Base-by-base conservation (phyloP, 2,888 invertebrate species). In the Nipponacmea schrenckii region DNA sequence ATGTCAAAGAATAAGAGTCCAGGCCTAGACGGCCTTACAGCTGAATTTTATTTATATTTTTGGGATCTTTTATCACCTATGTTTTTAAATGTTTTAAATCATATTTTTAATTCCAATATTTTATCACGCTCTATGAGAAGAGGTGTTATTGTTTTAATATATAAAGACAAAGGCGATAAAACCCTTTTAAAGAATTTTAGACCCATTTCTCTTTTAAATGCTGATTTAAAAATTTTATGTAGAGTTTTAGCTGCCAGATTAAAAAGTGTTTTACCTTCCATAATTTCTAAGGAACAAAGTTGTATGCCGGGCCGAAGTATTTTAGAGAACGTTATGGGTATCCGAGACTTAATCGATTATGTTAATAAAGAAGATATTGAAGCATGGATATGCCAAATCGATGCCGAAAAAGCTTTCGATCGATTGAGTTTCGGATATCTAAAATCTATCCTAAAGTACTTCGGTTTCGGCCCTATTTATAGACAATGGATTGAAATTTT, bases 181-280 rank as follows among this genome's bases (percentile, higher is more conserved):
- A 27, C 63, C 12, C 17, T 71, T 68, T 65, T 80, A 64, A 77
- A 78, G 72, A 73, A 73, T 64, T 80, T 75, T 63, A 64, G 79
- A 26, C 81, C 79, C 8, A 80, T 80, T 31, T 78, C 78, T 7
- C 56, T 80, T 4, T 65, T 80, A 48, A 77, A 79, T 71, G 48
- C 74, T 14, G 79, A 80, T 68, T 70, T 76, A 15, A 79, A 80
- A 72, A 75, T 79, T 64, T 44, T 80, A 8, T 77, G 78, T 1
- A 80, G 80, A 75, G 39, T 72, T n/a, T 46, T 80, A 20, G 45
- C 76, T 14, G 78, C 72, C 62, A 15, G 79, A 8, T 65, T 80
- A 39, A 67, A 68, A 15, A 48, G 48, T 17, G 73, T 79, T 44
- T 50, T 79, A 39, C 62, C 68, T 7, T 62, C 69, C 15, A 67